phyloP scores from a whole-genome alignment of 2,797 vertebrate genomes.

The Lutjanus campechanus region DNA sequence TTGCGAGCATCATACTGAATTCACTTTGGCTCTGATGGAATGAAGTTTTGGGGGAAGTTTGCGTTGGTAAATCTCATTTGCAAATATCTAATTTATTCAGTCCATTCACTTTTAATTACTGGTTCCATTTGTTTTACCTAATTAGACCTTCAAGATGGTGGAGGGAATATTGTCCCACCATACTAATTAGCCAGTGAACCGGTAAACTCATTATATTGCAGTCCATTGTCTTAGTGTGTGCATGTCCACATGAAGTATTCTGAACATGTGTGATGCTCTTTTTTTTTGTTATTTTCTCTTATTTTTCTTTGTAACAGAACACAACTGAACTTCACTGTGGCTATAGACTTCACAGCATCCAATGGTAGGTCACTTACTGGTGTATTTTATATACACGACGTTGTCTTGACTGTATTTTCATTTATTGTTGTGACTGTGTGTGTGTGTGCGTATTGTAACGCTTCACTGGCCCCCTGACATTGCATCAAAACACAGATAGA shows the following conservation, averaged over 20 bases:
- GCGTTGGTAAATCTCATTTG: conserved; percentile 35
- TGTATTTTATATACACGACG: background rate
- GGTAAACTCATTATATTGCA: conserved; percentile 24
- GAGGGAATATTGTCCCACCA: conserved; percentile 29
- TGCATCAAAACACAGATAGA: conserved; percentile 1
- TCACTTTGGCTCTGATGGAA: conserved; percentile 10
- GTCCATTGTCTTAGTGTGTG: conserved; percentile 13
- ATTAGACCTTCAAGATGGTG: conserved; percentile 54
- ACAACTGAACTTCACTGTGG: conserved; percentile 98
- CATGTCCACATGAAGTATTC: conserved; percentile 7
- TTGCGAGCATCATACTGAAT: conserved; percentile 30
- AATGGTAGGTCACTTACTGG: conserved; percentile 88
- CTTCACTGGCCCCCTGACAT: background rate
- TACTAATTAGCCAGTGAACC: conserved; percentile 49
- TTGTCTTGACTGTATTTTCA: background rate
- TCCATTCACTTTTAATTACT: conserved; percentile 64
- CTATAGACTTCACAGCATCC: conserved; percentile 98
- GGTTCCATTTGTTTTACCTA: conserved; percentile 61
- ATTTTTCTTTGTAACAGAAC: conserved; percentile 85
- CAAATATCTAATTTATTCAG: conserved; percentile 57
- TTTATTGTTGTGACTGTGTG: background rate
- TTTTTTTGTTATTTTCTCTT: conserved; percentile 20
- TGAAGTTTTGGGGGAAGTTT: conserved; percentile 11
- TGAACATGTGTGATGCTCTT: conserved; percentile 5
- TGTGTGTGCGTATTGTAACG: background rate